Evolutionary conservation across 2,797 vertebrate genomes (phyloP).

Genomic region (Paguma larvata): DNA sequence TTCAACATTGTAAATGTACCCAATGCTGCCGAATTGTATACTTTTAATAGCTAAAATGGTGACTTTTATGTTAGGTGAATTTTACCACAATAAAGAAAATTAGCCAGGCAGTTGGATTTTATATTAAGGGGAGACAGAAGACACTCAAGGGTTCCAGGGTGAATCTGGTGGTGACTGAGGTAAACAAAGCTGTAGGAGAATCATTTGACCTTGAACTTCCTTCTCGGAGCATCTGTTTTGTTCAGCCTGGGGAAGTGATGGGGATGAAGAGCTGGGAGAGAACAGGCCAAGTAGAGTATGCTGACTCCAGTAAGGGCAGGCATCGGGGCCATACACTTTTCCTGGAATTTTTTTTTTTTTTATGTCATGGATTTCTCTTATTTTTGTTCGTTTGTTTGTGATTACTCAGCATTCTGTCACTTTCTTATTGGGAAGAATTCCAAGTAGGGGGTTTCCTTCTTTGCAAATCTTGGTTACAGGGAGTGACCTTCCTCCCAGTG

Average conservation of each 20-base stretch:
- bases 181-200: background rate
- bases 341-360: constrained; percentile 25
- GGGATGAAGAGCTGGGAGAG: background rate
- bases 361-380: background rate
- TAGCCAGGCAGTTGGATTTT: background rate
- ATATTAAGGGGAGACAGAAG: constrained; percentile 21
- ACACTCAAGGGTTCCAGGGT: background rate
- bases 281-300: too few species aligned
- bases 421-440: background rate
- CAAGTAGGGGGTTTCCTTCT: background rate
- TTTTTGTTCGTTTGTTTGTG: background rate
- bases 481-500: background rate
- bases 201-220: background rate
- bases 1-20: background rate
- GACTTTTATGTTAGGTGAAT: background rate
- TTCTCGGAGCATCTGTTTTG: background rate
- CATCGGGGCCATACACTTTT: background rate
- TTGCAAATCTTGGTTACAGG: background rate
- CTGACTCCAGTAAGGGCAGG: background rate
- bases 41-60: background rate
- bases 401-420: background rate
- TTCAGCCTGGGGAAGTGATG: background rate
- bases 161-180: background rate
- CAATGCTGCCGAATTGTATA: background rate
- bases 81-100: constrained; percentile 43